These are phyloP conservation scores for Neotragus moschatus DNA, from an alignment of 2,113 vertebrate species.

Conservation along the genomic window DNA sequence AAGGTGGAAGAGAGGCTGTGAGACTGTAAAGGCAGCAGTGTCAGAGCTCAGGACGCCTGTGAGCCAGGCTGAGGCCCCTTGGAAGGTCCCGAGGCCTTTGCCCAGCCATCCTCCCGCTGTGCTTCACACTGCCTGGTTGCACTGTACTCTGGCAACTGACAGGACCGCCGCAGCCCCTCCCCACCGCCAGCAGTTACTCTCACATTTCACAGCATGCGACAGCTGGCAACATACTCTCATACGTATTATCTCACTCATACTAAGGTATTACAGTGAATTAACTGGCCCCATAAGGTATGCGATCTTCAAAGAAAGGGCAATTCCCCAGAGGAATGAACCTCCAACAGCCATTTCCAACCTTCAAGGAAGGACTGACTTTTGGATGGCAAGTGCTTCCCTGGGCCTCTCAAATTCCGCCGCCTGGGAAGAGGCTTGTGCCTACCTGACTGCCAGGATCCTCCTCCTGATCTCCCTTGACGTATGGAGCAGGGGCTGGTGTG, in stretches of 20 bases:
- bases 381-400: not conserved
- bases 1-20: not conserved
- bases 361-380: not conserved
- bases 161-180: not conserved
- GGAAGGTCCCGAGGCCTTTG: not conserved
- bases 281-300: not conserved
- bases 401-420: not conserved
- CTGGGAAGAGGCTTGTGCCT: conserved; percentile 29
- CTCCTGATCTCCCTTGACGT: conserved; percentile 33
- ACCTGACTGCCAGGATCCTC: conserved; percentile 59
- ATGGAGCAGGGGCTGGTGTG: conserved; percentile 54
- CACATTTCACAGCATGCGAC: not conserved
- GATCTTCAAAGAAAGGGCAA: not conserved
- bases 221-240: not conserved
- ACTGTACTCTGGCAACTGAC: not conserved
- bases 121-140: not conserved
- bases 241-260: not conserved
- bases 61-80: not conserved
- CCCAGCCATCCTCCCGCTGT: not conserved
- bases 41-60: not conserved
- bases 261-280: not conserved
- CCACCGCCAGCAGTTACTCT: not conserved
- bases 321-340: not conserved
- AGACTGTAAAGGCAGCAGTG: not conserved
- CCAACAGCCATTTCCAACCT: not conserved